Percentiles rank a stretch among this genome's conserved stretches.
These are phyloP conservation scores for Cartodere bifasciata DNA, from an alignment of 2,888 invertebrate genomes.

Conservation along the genomic window DNA sequence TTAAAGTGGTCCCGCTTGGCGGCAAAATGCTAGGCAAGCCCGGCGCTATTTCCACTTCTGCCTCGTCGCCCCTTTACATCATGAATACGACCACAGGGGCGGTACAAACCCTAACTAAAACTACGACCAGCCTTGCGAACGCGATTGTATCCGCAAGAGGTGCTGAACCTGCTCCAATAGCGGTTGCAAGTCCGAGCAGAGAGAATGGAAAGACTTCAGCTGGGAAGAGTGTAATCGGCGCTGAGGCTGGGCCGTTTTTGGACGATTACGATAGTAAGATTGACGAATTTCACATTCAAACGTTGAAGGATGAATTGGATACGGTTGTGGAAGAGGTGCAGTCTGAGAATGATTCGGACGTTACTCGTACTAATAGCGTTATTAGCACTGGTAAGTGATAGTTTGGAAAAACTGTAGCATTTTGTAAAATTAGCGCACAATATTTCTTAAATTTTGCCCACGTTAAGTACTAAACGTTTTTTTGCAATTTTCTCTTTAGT, in stretches of 20 bases:
- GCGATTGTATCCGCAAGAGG: constrained; percentile 1
- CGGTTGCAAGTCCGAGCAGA: constrained; percentile 5
- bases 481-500: too few relatives aligned
- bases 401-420: too few relatives aligned
- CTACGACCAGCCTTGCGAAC: constrained; percentile 7
- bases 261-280: constrained; percentile 22
- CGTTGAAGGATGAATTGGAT: constrained; percentile 4
- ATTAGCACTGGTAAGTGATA: too few relatives aligned
- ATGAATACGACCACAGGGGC: constrained; percentile 20
- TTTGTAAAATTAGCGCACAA: too few relatives aligned
- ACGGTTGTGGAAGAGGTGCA: constrained; percentile 8
- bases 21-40: constrained; percentile 30
- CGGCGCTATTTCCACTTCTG: constrained; percentile 18
- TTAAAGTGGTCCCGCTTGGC: constrained; percentile 31
- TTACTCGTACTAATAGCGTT: too few relatives aligned
- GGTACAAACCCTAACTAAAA: constrained; percentile 7
- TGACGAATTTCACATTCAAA: constrained; percentile 20
- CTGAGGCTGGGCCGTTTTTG: constrained; percentile 9
- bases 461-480: too few relatives aligned
- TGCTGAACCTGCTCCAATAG: too few relatives aligned
- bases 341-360: constrained; percentile 9
- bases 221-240: constrained; percentile 14
- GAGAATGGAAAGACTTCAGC: constrained; percentile 19
- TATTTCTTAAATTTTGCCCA: too few relatives aligned
- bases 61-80: constrained; percentile 24